phyloP scores from a whole-genome alignment of 2,797 vertebrate genomes.

The Crocidura indochinensis region DNA sequence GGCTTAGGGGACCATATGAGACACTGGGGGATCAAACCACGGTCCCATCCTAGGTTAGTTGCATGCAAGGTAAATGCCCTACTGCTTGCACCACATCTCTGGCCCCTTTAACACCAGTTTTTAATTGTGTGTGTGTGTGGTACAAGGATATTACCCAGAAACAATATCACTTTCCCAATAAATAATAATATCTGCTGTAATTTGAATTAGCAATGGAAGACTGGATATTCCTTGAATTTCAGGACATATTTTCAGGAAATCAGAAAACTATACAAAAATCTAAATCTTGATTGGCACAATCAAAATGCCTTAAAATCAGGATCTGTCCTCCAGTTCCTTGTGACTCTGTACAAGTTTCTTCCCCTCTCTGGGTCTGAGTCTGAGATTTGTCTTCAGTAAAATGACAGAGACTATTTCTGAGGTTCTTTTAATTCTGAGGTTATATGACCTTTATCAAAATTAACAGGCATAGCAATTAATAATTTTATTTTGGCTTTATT shows the following conservation, averaged over 20 bases:
- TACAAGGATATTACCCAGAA: too few species aligned
- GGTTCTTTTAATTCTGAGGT: conserved; percentile 24
- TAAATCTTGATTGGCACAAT: conserved; percentile 3
- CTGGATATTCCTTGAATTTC: conserved; percentile 20
- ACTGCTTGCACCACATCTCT: too few species aligned
- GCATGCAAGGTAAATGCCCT: too few species aligned
- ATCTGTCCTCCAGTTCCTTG: not conserved
- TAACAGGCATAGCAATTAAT: not conserved
- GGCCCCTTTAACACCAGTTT: not conserved
- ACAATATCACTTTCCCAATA: conserved; percentile 52
- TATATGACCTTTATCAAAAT: conserved; percentile 9
- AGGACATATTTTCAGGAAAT: conserved; percentile 56
- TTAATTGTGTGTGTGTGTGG: not conserved
- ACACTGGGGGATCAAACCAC: too few species aligned
- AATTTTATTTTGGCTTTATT: not conserved
- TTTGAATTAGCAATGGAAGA: conserved; percentile 50
- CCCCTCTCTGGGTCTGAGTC: not conserved
- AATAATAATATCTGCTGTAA: conserved; percentile 17
- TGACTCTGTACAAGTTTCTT: not conserved
- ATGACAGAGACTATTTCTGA: not conserved
- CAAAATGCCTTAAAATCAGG: conserved; percentile 1
- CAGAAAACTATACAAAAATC: conserved; percentile 2
- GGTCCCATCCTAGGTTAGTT: too few species aligned
- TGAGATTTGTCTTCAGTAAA: not conserved
- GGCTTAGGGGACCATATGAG: too few species aligned